Percentiles rank a stretch among this genome's conserved stretches.
phyloP scores from a whole-genome alignment of 2,888 invertebrate species.

The Ischnus inquisitorius region DNA sequence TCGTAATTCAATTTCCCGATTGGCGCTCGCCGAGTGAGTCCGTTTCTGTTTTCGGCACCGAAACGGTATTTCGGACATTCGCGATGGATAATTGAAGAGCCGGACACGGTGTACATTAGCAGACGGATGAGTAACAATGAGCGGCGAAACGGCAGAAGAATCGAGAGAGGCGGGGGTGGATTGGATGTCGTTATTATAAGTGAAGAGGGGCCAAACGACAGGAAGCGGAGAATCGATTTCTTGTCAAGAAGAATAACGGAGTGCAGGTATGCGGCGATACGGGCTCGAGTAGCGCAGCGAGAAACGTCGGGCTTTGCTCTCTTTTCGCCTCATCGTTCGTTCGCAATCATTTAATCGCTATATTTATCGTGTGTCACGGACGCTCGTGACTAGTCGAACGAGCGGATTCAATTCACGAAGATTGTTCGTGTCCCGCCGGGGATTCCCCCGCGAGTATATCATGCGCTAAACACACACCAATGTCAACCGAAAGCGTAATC shows the following conservation, averaged over 20 bases:
- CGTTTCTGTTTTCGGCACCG: too few relatives aligned
- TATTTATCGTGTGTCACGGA: constrained; percentile 51
- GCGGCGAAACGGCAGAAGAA: constrained; percentile 42
- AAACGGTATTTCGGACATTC: background rate
- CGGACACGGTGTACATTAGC: constrained; percentile 21
- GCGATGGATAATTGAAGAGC: constrained; percentile 47
- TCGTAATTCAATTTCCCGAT: too few relatives aligned
- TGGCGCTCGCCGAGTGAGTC: too few relatives aligned
- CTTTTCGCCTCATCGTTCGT: constrained; percentile 2
- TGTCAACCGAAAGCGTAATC: constrained; percentile 11
- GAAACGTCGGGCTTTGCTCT: constrained; percentile 39
- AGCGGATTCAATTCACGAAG: constrained; percentile 30
- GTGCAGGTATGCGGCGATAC: constrained; percentile 40
- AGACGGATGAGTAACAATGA: constrained; percentile 22
- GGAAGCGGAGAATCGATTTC: constrained; percentile 64
- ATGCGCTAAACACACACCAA: constrained; percentile 30
- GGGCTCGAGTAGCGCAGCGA: background rate
- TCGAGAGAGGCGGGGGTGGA: background rate
- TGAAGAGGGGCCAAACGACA: constrained; percentile 12
- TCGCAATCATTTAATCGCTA: constrained; percentile 54
- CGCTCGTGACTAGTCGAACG: constrained; percentile 2
- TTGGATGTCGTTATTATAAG: constrained; percentile 35
- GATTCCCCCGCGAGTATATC: constrained; percentile 18
- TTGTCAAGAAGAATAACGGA: constrained; percentile 62
- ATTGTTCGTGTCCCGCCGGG: constrained; percentile 14